phyloP scores from a whole-genome alignment of 2,888 invertebrate species.

The Lumbricus terrestris region DNA sequence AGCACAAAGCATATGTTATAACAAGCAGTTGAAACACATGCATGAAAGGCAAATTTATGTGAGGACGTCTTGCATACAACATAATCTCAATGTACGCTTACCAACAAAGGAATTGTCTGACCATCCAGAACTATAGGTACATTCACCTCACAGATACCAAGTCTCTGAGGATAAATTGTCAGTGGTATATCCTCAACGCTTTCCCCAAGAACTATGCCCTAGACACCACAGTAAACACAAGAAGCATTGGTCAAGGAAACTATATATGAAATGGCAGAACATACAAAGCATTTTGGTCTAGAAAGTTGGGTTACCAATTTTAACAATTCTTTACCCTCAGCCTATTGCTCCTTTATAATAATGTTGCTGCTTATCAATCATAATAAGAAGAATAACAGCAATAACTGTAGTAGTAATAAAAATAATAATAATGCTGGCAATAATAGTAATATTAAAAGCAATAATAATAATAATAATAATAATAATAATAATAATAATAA shows the following conservation, averaged over 20 bases:
- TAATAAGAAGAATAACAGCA: too few relatives aligned
- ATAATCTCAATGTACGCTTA: background rate
- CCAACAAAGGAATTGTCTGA: background rate
- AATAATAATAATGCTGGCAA: too few relatives aligned
- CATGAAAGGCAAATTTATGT: slow-evolving; percentile 3
- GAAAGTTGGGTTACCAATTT: too few relatives aligned
- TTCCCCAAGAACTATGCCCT: slow-evolving; percentile 4
- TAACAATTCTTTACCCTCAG: too few relatives aligned
- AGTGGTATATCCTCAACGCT: background rate
- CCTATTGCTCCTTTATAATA: too few relatives aligned
- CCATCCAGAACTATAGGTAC: slow-evolving; percentile 1
- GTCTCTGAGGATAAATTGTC: slow-evolving; percentile 6
- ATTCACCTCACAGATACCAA: background rate
- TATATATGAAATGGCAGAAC: background rate
- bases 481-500: too few relatives aligned
- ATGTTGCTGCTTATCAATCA: too few relatives aligned
- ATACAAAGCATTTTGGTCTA: background rate
- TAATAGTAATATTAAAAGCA: too few relatives aligned
- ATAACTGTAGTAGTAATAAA: too few relatives aligned
- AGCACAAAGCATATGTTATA: too few relatives aligned
- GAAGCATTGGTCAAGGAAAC: background rate
- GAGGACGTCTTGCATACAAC: background rate
- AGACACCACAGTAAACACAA: background rate
- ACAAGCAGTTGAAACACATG: background rate
- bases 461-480: too few relatives aligned